Conservation (phyloP, 1,140 invertebrate species). For the Lithobius niger region DNA sequence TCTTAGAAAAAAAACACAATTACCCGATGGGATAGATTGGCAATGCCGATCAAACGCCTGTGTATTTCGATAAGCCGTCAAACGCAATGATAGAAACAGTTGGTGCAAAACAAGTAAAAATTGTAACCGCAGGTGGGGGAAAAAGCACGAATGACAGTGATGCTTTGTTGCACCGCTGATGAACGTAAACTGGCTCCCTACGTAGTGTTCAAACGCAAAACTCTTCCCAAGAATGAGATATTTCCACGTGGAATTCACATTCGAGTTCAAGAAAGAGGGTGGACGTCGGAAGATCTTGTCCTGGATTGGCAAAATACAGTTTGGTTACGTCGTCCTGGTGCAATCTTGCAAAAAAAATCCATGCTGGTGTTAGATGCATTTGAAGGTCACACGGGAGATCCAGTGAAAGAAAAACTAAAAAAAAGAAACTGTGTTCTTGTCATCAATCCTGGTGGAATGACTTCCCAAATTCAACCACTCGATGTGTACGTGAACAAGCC, state of each 20-base stretch:
- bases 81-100: too few species aligned
- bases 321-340: not conserved
- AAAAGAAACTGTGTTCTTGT: not conserved
- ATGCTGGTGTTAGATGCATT: constrained; percentile 1
- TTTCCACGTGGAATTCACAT: not conserved
- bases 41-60: too few species aligned
- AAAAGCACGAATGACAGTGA: too few species aligned
- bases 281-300: not conserved
- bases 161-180: too few species aligned
- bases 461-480: not conserved
- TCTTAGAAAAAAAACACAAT: too few species aligned
- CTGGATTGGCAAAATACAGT: not conserved
- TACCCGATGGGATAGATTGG: too few species aligned
- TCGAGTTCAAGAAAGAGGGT: not conserved
- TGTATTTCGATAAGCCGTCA: too few species aligned
- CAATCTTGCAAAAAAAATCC: not conserved
- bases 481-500: not conserved
- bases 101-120: too few species aligned
- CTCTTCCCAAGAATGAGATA: not conserved
- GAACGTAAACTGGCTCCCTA: not conserved
- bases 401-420: not conserved
- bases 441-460: not conserved
- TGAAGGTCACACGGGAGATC: not conserved
- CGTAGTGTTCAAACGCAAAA: not conserved
- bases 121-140: too few species aligned